A percentile compares a stretch with the other conserved stretches of the same genome.
These are phyloP conservation scores for Drosophila birchii DNA, from an alignment of 2,888 invertebrate species.

Conservation along the genomic window DNA sequence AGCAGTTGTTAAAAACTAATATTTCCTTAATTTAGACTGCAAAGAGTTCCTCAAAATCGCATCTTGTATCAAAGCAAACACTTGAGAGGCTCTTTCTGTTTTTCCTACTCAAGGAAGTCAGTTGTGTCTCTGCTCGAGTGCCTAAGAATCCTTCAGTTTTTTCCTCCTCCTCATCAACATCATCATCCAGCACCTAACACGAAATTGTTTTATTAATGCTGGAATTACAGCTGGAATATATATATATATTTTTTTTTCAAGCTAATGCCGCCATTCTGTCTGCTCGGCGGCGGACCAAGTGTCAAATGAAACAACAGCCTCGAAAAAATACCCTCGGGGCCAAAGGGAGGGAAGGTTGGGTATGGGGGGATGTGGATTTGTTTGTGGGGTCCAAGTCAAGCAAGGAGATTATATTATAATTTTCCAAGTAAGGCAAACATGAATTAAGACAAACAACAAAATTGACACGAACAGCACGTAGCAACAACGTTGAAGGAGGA, in stretches of 20 bases:
- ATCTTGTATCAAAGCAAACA: constrained; percentile 14
- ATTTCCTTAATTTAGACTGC: not conserved
- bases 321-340: constrained; percentile 28
- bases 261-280: constrained; percentile 49
- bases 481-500: constrained; percentile 43
- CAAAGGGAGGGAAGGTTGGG: constrained; percentile 14
- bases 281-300: constrained; percentile 49
- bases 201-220: constrained; percentile 37
- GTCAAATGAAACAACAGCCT: constrained; percentile 62
- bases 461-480: constrained; percentile 79
- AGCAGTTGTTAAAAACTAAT: not conserved
- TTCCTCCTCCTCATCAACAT: constrained; percentile 1
- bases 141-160: constrained; percentile 18
- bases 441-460: constrained; percentile 70
- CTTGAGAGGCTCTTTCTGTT: constrained; percentile 7
- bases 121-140: constrained; percentile 28
- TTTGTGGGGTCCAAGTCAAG: constrained; percentile 16
- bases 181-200: constrained; percentile 21
- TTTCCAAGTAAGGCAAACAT: constrained; percentile 74
- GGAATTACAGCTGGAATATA: constrained; percentile 30
- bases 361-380: not conserved
- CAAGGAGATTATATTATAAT: constrained; percentile 75
- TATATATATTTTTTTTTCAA: constrained; percentile 48
- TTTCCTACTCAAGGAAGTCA: constrained; percentile 27
- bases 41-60: constrained; percentile 5